Conservation (phyloP, 2,797 vertebrate genomes). For the Pseudomugil gertrudae region DNA sequence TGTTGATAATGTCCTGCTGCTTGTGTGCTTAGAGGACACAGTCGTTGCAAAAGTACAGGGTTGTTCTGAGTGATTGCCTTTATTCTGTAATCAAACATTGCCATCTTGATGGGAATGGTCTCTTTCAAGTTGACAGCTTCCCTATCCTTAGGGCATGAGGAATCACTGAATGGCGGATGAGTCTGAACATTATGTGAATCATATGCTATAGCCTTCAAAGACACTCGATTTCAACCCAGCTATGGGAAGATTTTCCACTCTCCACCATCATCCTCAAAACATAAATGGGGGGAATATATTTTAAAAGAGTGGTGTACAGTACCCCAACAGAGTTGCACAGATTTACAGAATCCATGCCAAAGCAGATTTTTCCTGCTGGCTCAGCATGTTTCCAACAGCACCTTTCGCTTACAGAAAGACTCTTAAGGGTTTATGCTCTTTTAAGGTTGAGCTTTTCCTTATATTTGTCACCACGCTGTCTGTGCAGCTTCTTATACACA, state of each 20-base stretch:
- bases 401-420: not conserved
- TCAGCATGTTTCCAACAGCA: conserved; percentile 1
- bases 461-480: not conserved
- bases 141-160: not conserved
- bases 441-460: not conserved
- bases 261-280: not conserved
- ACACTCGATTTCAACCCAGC: not conserved
- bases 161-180: conserved; percentile 2
- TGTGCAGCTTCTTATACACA: conserved; percentile 5
- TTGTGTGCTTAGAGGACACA: not conserved
- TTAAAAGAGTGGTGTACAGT: not conserved
- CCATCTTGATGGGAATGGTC: not conserved
- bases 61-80: conserved; percentile 1
- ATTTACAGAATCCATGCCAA: not conserved
- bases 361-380: not conserved
- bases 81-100: not conserved
- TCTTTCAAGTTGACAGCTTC: not conserved
- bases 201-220: conserved; percentile 1
- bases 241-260: not conserved
- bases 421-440: not conserved
- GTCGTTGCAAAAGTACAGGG: not conserved
- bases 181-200: not conserved
- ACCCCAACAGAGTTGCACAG: not conserved
- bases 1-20: not conserved
- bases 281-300: not conserved